Base-by-base conservation (phyloP, 2,888 invertebrate genomes). In the Harmothoe impar region DNA sequence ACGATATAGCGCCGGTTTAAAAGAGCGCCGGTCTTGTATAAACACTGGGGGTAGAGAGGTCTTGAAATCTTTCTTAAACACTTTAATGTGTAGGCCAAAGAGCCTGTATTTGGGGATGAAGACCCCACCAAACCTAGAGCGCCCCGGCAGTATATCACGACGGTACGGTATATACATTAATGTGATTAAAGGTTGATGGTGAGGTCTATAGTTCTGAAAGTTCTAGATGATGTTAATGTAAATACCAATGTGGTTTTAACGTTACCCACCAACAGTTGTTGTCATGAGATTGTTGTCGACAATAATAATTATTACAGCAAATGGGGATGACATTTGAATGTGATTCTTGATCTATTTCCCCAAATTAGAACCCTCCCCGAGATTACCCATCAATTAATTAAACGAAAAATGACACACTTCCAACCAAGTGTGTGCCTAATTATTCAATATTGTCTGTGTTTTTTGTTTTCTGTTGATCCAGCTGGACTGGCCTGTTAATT, bases 281-380 rank as follows among this genome's bases (percentile, higher is more conserved):
- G 72, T 72, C 31, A 72, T 72, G 72, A 72, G 72, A 72, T 72
- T 72, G 72, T 72, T 72, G 72, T 72, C 72, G 15, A 29, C 72
- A 72, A 72, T n/a, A 7, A 62, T n/a, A 72, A 72, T 3, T 20
- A 62, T n/a, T 62, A 62, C 15, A 29, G 29, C 15, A 72, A 72
- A 29, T 29, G 72, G 72, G 72, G 72, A 72, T 72, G 29, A 29
- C 72, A 72, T 72, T 72, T 25, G 20, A 72, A 15, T 72, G 72
- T 72, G 25, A 72, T 25, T 72, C 25, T 12, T 25, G 25, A 29
- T 29, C 72, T 72, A 72, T 72, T 29, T 29, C 72, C 72, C 72
- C 72, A 62, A 72, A 72, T 72, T 72, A 72, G 72, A 62, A 62
- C 62, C 72, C 72, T 72, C 29, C 72, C 29, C 29, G 72, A 72